phyloP scores from a whole-genome alignment of 35 echinoderm and acorn worm species.

The Antedon bifida region DNA sequence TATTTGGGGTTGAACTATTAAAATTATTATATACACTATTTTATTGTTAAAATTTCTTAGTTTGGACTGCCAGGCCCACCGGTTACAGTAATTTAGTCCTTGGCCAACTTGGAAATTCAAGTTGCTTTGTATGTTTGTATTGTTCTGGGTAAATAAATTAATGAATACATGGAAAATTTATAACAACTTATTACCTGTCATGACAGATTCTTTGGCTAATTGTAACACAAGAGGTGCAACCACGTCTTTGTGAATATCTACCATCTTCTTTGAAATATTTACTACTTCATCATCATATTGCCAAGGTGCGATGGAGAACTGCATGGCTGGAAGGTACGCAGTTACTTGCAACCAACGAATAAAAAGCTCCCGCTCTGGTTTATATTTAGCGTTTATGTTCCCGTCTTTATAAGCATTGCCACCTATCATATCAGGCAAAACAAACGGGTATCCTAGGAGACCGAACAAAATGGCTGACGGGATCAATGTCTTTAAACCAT shows the following conservation, averaged over 20 bases:
- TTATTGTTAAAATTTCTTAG: too few species aligned
- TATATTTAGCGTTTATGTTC: neutral
- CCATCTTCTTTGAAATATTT: conserved; percentile 35
- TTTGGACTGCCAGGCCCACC: too few species aligned
- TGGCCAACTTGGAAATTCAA: too few species aligned
- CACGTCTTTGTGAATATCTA: conserved; percentile 43
- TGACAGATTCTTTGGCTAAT: conserved; percentile 19
- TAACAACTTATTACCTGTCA: too few species aligned
- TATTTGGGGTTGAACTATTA: too few species aligned
- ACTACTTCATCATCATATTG: conserved; percentile 36
- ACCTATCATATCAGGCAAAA: conserved; percentile 56
- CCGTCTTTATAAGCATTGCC: conserved; percentile 30
- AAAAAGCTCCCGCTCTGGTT: conserved; percentile 47
- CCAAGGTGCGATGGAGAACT: conserved; percentile 59
- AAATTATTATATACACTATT: too few species aligned
- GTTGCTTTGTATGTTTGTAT: too few species aligned
- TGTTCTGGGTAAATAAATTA: too few species aligned
- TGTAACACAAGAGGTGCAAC: conserved; percentile 35
- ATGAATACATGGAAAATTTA: too few species aligned
- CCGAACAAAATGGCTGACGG: conserved; percentile 45
- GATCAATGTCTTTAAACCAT: conserved; percentile 65
- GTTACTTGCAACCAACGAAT: conserved; percentile 57
- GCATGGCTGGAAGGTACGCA: conserved; percentile 65
- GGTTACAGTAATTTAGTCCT: too few species aligned
- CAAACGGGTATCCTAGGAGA: conserved; percentile 77